Conservation (phyloP, 2,113 vertebrate species). For the Martes martes region DNA sequence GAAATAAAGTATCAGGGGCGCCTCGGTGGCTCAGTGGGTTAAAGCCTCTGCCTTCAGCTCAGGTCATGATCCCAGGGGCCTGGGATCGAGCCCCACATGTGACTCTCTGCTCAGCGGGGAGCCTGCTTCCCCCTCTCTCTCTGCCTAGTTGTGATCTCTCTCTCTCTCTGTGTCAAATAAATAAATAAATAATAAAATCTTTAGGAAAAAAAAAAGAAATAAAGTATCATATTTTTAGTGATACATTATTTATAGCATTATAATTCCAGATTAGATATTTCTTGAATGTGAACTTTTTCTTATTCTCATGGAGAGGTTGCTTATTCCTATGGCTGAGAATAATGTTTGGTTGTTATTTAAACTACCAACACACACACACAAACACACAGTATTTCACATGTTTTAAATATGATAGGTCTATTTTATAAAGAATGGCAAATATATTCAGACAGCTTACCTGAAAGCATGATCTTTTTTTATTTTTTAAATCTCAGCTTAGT, state of each 20-base stretch:
- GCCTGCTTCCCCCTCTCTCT: too few relatives aligned
- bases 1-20: neutral
- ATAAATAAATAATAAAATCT: too few relatives aligned
- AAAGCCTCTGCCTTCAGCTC: too few relatives aligned
- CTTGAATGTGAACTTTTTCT: neutral
- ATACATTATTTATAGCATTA: neutral
- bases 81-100: too few relatives aligned
- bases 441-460: neutral
- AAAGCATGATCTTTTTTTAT: neutral
- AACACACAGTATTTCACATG: neutral
- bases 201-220: neutral
- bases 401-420: slow-evolving; percentile 22
- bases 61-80: too few relatives aligned
- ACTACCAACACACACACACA: neutral
- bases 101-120: too few relatives aligned
- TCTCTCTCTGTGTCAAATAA: too few relatives aligned
- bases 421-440: slow-evolving; percentile 6
- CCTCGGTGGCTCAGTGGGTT: too few relatives aligned
- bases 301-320: neutral
- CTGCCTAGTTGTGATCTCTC: too few relatives aligned
- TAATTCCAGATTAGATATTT: neutral
- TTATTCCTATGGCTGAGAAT: neutral
- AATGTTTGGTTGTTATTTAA: neutral
- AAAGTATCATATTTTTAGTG: neutral
- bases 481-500: neutral